Conservation (phyloP, 2,797 vertebrate genomes). For the Aulostomus chinensis region DNA sequence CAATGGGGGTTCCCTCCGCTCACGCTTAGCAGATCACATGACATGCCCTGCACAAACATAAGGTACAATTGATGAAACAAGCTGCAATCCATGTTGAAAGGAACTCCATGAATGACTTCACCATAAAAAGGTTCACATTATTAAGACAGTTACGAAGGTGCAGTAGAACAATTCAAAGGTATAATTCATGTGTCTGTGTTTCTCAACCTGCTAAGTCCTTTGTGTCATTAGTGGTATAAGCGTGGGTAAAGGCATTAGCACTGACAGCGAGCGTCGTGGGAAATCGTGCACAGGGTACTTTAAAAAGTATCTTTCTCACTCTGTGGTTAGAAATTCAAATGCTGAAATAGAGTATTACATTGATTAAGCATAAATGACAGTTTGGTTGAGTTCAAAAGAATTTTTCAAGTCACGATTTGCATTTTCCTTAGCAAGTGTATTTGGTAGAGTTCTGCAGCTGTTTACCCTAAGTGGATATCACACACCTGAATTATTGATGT, state of each 20-base stretch:
- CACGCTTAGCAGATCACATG: slow-evolving; percentile 50
- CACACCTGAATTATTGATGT: background rate
- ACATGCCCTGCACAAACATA: slow-evolving; percentile 37
- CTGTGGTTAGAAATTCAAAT: too few relatives aligned
- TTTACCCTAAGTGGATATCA: background rate
- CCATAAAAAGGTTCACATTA: too few relatives aligned
- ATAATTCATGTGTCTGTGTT: background rate
- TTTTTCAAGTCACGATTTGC: too few relatives aligned
- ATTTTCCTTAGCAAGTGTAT: slow-evolving; percentile 19
- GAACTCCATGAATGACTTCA: background rate
- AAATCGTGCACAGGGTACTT: slow-evolving; percentile 9
- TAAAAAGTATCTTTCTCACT: too few relatives aligned
- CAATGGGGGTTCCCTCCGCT: slow-evolving; percentile 61
- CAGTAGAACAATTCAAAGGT: too few relatives aligned
- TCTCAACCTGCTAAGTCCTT: too few relatives aligned
- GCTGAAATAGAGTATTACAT: too few relatives aligned
- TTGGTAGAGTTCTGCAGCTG: slow-evolving; percentile 1
- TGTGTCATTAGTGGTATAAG: too few relatives aligned
- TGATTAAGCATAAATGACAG: too few relatives aligned
- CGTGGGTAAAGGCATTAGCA: background rate
- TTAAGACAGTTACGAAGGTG: too few relatives aligned
- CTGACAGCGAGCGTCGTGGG: slow-evolving; percentile 11
- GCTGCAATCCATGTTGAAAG: slow-evolving; percentile 22
- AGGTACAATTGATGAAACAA: slow-evolving; percentile 13
- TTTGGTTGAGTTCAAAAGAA: too few relatives aligned